A percentile compares a stretch with the other conserved stretches of the same genome.
These are phyloP conservation scores for Eupithecia tripunctaria DNA, from an alignment of 2,888 invertebrate species.

Conservation along the genomic window DNA sequence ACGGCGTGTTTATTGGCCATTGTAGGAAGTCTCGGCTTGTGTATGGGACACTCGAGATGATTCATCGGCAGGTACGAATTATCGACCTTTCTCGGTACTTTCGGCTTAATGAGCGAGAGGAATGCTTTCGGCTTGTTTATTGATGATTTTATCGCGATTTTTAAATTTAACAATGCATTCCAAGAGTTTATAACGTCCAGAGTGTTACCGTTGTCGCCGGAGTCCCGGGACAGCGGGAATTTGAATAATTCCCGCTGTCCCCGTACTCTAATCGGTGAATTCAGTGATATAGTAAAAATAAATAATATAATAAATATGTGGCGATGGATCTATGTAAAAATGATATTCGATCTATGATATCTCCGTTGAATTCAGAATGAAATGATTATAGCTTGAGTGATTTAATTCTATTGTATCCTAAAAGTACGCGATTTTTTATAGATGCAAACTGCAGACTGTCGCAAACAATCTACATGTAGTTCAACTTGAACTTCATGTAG, in stretches of 20 bases:
- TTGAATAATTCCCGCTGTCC: no score
- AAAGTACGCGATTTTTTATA: no score
- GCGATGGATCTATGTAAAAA: neutral
- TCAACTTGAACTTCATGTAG: no score
- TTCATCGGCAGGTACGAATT: slow-evolving; percentile 71
- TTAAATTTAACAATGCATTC: neutral
- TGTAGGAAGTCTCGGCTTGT: slow-evolving; percentile 65
- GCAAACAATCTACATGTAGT: no score
- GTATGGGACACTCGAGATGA: slow-evolving; percentile 72
- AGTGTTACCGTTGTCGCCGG: no score
- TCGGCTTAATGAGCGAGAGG: slow-evolving; percentile 67
- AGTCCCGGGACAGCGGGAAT: no score
- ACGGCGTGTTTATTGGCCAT: slow-evolving; percentile 83
- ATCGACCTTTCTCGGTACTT: slow-evolving; percentile 69
- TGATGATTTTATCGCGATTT: slow-evolving; percentile 38
- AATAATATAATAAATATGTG: no score
- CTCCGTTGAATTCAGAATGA: neutral
- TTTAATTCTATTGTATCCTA: neutral
- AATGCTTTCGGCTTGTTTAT: slow-evolving; percentile 38
- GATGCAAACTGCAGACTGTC: no score
- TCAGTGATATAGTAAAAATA: no score
- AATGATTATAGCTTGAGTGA: neutral
- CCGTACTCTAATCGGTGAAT: no score
- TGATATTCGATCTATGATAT: neutral
- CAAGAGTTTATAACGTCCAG: neutral